phyloP scores from a whole-genome alignment of 1,140 invertebrate genomes.

The Drosophila sulfurigaster region DNA sequence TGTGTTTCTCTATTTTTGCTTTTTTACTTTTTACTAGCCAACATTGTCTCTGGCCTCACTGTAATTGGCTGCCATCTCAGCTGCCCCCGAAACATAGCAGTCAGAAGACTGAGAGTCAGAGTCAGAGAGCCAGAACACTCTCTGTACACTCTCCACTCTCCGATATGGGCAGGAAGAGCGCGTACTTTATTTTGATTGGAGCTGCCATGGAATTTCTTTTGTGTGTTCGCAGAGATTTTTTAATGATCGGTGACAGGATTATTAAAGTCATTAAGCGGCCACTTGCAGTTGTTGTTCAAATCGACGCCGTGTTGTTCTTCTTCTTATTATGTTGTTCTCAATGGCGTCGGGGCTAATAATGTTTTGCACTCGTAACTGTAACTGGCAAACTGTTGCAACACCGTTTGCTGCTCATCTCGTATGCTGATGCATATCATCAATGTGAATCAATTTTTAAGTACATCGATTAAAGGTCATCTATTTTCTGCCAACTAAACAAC shows the following conservation, averaged over 20 bases:
- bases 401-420: constrained; percentile 4
- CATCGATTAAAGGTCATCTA: too few relatives aligned
- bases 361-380: constrained; percentile 66
- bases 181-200: constrained; percentile 83
- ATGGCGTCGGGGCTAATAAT: constrained; percentile 27
- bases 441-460: neutral
- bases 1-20: neutral
- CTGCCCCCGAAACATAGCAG: constrained; percentile 18
- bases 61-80: constrained; percentile 44
- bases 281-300: constrained; percentile 46
- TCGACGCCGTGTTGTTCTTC: constrained; percentile 13
- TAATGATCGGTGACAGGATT: constrained; percentile 84
- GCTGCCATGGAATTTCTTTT: constrained; percentile 83
- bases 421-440: constrained; percentile 59
- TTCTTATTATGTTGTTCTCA: constrained; percentile 23
- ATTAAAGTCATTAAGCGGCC: constrained; percentile 80
- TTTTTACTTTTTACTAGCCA: constrained; percentile 14
- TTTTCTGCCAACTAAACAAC: neutral
- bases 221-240: constrained; percentile 78
- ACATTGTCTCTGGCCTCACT: constrained; percentile 49
- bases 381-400: constrained; percentile 59
- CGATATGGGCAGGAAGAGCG: constrained; percentile 69
- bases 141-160: neutral
- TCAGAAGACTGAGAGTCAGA: neutral
- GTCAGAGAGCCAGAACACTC: neutral